These are phyloP conservation scores for Oreotrochilus melanogaster DNA, from an alignment of 2,113 vertebrate genomes.

Conservation along the genomic window DNA sequence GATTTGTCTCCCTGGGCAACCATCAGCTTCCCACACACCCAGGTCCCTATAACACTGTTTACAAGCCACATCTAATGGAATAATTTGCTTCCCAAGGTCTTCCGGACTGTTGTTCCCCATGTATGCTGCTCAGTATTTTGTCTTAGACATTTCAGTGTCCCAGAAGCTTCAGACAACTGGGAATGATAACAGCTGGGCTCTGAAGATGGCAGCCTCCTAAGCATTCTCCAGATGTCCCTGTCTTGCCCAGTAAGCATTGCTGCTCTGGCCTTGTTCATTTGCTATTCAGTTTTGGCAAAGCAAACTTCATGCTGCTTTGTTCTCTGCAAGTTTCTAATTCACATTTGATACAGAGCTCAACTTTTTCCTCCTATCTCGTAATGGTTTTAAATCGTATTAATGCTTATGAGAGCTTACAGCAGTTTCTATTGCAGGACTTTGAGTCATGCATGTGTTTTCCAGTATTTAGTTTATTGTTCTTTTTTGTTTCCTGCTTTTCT, in stretches of 20 bases:
- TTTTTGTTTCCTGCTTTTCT: slow-evolving; percentile 44
- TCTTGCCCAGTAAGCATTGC: neutral
- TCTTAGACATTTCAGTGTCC: neutral
- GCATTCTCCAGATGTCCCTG: neutral
- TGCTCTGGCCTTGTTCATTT: neutral
- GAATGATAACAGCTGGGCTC: neutral
- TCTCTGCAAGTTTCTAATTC: neutral
- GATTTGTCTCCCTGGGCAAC: neutral
- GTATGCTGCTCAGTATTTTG: neutral
- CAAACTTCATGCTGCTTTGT: neutral
- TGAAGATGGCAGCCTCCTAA: neutral
- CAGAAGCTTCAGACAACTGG: rapidly evolving
- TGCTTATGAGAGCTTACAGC: neutral
- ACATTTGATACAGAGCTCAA: neutral
- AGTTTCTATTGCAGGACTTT: slow-evolving; percentile 36
- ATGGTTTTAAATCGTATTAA: neutral
- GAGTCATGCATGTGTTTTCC: slow-evolving; percentile 47
- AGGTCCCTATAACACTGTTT: neutral
- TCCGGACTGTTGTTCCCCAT: neutral
- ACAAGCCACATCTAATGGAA: neutral
- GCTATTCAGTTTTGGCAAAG: neutral
- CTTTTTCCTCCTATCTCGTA: neutral
- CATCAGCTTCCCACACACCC: neutral
- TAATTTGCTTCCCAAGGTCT: neutral
- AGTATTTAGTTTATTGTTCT: slow-evolving; percentile 33